Evolutionary conservation across 2,888 invertebrate species (phyloP), one percentile per base, ranked within the genome.

Genomic region (Pyrrhia umbra): DNA sequence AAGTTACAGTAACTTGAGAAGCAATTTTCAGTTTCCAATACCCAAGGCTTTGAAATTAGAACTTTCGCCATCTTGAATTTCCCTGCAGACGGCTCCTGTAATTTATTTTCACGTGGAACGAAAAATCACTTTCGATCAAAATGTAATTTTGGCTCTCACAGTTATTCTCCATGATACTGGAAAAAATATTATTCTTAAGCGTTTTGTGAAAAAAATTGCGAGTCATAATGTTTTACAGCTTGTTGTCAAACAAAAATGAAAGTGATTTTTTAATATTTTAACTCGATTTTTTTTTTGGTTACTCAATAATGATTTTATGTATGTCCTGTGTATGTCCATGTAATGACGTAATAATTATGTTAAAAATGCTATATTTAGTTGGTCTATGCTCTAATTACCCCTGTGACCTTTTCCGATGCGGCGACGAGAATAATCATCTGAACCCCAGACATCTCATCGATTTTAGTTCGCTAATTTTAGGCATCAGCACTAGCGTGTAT

Each of bases 381-480:
- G 4, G 2, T 50, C 40, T 42, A 18, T 57, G 49, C 15, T 52
- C 30, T 58, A 56, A 72, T 63, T 65, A 65, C 15, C 37, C 20
- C 37, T 13, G 55, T 67, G 69, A 80, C 80, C 78, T 80, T 72
- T 59, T 46, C 18, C 27, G 47, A 67, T 34, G 27, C 23, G 40
- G 50, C 50, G 45, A 43, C 61, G 18, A 81, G 64, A 71, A 78
- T 75, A 65, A 63, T 64, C 50, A 56, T 47, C 43, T 4, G 16
- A 37, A 21, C 43, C 18, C 21, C 60, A 73, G 66, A 59, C 62
- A 21, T 16, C 20, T 62, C 47, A 79, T 79, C 62, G 64, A 74
- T 74, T 80, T 77, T 62, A 74, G 58, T 75, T 67, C 13, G 30
- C 61, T 66, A 45, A 69, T 56, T 72, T 72, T 67, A 69, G 66